Evolutionary conservation across 1,140 invertebrate species (phyloP).

Genomic region (Brachionus rubens): DNA sequence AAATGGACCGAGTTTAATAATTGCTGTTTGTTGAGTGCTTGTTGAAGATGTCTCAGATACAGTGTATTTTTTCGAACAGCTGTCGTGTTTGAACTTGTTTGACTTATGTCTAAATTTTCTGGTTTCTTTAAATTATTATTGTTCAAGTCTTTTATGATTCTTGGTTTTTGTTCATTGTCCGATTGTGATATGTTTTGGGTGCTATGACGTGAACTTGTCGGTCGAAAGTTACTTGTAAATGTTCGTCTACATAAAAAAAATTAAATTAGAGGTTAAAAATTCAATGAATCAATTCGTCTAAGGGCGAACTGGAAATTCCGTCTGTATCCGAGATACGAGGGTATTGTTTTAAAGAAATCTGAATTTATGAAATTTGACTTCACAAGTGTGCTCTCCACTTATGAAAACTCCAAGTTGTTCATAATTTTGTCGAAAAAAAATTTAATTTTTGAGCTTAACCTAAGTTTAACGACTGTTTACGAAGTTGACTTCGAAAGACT

Average conservation of each 20-base stretch:
- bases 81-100: neutral
- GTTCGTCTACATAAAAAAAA: neutral
- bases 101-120: neutral
- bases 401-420: too few species aligned
- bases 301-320: too few species aligned
- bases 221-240: slow-evolving; percentile 7
- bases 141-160: neutral
- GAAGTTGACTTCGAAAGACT: too few species aligned
- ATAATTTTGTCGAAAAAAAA: too few species aligned
- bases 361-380: too few species aligned
- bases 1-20: neutral
- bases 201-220: neutral
- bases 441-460: too few species aligned
- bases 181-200: neutral
- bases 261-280: neutral
- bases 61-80: slow-evolving; percentile 1
- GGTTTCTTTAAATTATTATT: neutral
- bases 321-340: too few species aligned
- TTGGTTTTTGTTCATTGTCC: neutral
- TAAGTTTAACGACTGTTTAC: too few species aligned
- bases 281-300: neutral
- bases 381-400: too few species aligned
- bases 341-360: too few species aligned
- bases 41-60: slow-evolving; percentile 7
- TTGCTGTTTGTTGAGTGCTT: slow-evolving; percentile 14